Conservation (phyloP, 2,113 vertebrate species). For the Eclectus roratus region DNA sequence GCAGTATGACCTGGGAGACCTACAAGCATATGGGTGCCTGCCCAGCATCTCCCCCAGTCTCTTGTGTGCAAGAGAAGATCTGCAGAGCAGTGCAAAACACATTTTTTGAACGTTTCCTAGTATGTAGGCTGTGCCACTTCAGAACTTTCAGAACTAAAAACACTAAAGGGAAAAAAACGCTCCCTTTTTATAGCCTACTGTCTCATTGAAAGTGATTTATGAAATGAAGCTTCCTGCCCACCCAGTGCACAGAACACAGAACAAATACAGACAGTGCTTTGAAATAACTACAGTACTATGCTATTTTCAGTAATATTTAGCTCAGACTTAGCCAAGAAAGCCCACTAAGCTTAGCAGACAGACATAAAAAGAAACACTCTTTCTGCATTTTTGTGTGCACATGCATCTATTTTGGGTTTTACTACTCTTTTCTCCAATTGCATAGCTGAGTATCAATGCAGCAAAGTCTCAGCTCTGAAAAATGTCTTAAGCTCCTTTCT, state of each 20-base stretch:
- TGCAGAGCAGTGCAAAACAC: neutral
- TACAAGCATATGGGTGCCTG: neutral
- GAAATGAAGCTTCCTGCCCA: constrained; percentile 66
- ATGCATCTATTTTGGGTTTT: constrained; percentile 38
- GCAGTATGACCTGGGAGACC: accelerated
- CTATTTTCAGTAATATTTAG: constrained; percentile 63
- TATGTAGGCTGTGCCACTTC: constrained; percentile 21
- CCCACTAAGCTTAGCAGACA: constrained; percentile 52
- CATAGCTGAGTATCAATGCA: neutral
- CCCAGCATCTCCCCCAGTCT: accelerated
- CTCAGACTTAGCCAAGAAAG: constrained; percentile 57
- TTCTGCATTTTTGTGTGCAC: constrained; percentile 35
- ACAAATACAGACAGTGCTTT: constrained; percentile 60
- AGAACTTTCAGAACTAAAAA: constrained; percentile 52
- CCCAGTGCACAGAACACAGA: constrained; percentile 56
- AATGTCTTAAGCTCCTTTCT: neutral
- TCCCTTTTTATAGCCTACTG: constrained; percentile 61
- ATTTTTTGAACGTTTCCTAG: constrained; percentile 25
- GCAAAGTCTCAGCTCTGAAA: neutral
- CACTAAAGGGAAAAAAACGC: constrained; percentile 40
- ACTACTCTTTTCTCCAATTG: neutral
- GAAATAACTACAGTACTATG: constrained; percentile 58
- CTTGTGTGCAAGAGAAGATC: neutral
- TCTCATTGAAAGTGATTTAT: constrained; percentile 70
- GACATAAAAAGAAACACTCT: constrained; percentile 56